A percentile compares a stretch with the other conserved stretches of the same genome.
Evolutionary conservation across 2,888 invertebrate species (phyloP).

Genomic region (Epinotia bilunana): DNA sequence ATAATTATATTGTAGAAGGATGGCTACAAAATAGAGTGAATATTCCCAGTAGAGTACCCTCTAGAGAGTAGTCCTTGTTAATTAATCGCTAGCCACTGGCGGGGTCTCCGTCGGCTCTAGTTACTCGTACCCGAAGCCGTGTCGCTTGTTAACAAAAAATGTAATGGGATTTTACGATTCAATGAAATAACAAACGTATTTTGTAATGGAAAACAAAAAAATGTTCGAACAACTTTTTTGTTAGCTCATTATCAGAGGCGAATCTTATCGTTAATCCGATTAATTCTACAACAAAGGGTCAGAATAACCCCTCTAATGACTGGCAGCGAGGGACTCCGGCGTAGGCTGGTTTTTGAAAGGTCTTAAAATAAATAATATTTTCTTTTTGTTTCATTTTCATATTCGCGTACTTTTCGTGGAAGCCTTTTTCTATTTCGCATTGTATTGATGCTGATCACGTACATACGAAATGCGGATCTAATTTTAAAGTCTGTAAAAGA

Average conservation of each 20-base stretch:
- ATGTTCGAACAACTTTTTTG: background rate
- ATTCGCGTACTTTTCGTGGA: slow-evolving; percentile 29
- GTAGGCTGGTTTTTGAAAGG: background rate
- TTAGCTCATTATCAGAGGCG: slow-evolving; percentile 21
- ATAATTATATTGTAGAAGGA: slow-evolving; percentile 68
- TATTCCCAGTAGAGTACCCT: slow-evolving; percentile 61
- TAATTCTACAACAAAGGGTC: slow-evolving; percentile 32
- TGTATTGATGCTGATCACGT: slow-evolving; percentile 45
- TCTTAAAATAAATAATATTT: slow-evolving; percentile 19
- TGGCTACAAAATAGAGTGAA: slow-evolving; percentile 62
- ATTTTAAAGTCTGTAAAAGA: slow-evolving; percentile 41
- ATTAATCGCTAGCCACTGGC: slow-evolving; percentile 67
- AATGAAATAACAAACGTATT: slow-evolving; percentile 1
- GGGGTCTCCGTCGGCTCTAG: slow-evolving; percentile 56
- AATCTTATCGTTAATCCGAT: slow-evolving; percentile 31
- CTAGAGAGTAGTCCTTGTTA: slow-evolving; percentile 66
- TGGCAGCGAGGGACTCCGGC: background rate
- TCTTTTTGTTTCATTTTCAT: slow-evolving; percentile 23
- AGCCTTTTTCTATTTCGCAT: slow-evolving; percentile 27
- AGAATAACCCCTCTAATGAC: slow-evolving; percentile 25
- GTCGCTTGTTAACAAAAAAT: slow-evolving; percentile 55
- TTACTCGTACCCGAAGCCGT: slow-evolving; percentile 50
- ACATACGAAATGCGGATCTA: slow-evolving; percentile 37
- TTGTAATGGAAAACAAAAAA: slow-evolving; percentile 5
- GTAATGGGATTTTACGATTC: slow-evolving; percentile 47